Evolutionary conservation across 2,113 vertebrate species (phyloP).

Genomic region (Cinclus mexicanus): DNA sequence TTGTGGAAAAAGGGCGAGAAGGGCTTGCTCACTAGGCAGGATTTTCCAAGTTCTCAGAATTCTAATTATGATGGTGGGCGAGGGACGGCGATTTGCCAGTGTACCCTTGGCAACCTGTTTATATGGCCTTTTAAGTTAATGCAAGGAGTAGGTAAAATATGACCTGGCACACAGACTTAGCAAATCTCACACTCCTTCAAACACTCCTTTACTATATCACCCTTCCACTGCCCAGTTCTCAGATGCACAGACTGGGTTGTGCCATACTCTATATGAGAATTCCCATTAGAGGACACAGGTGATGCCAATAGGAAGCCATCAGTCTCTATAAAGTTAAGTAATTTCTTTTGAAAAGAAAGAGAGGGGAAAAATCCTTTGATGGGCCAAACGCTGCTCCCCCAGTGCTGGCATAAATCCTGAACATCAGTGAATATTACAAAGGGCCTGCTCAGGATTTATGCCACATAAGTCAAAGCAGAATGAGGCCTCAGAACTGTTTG

Average conservation of each 20-base stretch:
- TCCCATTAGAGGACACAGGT: background rate
- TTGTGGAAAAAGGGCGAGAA: constrained; percentile 25
- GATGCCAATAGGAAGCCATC: constrained; percentile 44
- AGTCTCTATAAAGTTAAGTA: constrained; percentile 30
- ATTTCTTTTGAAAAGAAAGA: constrained; percentile 26
- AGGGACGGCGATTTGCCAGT: constrained; percentile 46
- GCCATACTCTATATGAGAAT: background rate
- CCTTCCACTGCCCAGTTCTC: background rate
- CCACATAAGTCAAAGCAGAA: constrained; percentile 57
- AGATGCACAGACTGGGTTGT: background rate
- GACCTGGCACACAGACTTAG: constrained; percentile 12
- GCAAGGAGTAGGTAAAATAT: constrained; percentile 54
- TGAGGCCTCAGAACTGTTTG: constrained; percentile 38
- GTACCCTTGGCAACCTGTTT: constrained; percentile 53
- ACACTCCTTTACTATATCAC: background rate
- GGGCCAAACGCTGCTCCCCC: background rate
- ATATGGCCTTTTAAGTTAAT: constrained; percentile 54
- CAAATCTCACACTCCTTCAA: background rate
- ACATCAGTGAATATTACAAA: constrained; percentile 5
- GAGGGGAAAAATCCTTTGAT: background rate
- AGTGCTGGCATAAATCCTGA: constrained; percentile 28
- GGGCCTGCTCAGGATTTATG: constrained; percentile 40
- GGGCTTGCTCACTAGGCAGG: constrained; percentile 8
- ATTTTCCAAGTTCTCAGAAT: constrained; percentile 64
- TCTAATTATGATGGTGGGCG: constrained; percentile 61